Evolutionary conservation across 2,888 invertebrate species (phyloP).

Genomic region (Chymomyza amoena): DNA sequence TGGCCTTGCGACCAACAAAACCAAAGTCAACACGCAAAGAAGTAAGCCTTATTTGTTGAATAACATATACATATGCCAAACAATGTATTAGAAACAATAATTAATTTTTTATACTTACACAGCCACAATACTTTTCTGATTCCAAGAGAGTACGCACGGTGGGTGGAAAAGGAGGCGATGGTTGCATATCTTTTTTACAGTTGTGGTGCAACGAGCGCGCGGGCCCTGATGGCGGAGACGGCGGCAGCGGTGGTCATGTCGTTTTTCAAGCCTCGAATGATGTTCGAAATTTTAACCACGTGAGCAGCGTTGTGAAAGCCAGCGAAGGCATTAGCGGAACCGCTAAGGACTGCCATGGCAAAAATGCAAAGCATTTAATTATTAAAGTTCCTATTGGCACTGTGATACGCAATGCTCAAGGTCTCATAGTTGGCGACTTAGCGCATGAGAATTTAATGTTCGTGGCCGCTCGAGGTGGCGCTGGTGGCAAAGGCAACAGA

Average conservation of each 20-base stretch:
- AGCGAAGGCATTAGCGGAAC: slow-evolving; percentile 86
- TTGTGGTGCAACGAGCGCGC: slow-evolving; percentile 91
- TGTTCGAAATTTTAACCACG: slow-evolving; percentile 85
- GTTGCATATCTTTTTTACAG: slow-evolving; percentile 91
- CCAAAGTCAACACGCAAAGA: slow-evolving; percentile 78
- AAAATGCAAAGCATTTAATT: slow-evolving; percentile 85
- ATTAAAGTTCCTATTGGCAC: slow-evolving; percentile 92
- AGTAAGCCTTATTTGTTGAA: slow-evolving; percentile 56
- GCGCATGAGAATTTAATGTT: slow-evolving; percentile 86
- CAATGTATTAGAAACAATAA: background rate
- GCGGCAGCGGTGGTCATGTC: slow-evolving; percentile 97
- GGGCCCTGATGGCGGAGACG: slow-evolving; percentile 90
- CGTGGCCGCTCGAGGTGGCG: slow-evolving; percentile 95
- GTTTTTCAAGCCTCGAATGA: slow-evolving; percentile 86
- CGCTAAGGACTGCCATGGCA: slow-evolving; percentile 89
- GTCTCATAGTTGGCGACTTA: slow-evolving; percentile 84
- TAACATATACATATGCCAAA: background rate
- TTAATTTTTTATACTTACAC: slow-evolving; percentile 18
- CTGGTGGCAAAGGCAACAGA: slow-evolving; percentile 96
- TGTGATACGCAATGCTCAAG: slow-evolving; percentile 82
- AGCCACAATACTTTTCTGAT: slow-evolving; percentile 86
- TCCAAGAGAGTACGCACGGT: slow-evolving; percentile 82
- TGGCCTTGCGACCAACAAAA: slow-evolving; percentile 78
- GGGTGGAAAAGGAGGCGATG: slow-evolving; percentile 96
- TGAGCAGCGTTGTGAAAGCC: slow-evolving; percentile 82